These are phyloP conservation scores for Zeugodacus cucurbitae DNA, from an alignment of 1,140 invertebrate genomes.

Conservation along the genomic window DNA sequence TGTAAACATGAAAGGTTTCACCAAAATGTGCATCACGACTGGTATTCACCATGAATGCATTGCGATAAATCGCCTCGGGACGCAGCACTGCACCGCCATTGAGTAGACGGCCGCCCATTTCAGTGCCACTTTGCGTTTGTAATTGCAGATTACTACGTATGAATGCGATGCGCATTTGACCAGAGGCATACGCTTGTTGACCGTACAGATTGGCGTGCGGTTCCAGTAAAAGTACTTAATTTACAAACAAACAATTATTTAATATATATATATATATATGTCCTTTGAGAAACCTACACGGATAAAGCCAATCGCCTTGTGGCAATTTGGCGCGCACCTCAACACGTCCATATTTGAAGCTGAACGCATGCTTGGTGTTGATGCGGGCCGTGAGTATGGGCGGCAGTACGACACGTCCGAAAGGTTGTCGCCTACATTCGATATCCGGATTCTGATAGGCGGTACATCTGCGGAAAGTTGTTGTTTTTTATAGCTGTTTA, in stretches of 20 bases:
- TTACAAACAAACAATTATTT: not conserved
- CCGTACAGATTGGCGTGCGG: conserved; percentile 69
- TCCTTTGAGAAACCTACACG: conserved; percentile 65
- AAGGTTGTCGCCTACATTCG: conserved; percentile 69
- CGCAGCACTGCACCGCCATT: conserved; percentile 55
- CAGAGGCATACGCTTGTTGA: conserved; percentile 67
- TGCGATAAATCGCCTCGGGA: not conserved
- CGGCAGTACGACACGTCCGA: conserved; percentile 70
- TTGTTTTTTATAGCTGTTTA: not conserved
- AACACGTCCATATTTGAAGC: conserved; percentile 79
- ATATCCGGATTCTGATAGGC: conserved; percentile 61
- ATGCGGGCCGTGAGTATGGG: conserved; percentile 77
- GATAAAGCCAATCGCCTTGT: conserved; percentile 82
- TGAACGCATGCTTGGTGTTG: conserved; percentile 74
- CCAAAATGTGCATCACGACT: conserved; percentile 59
- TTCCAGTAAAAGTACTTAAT: conserved; percentile 50
- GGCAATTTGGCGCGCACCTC: conserved; percentile 82
- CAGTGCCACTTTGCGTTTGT: conserved; percentile 51
- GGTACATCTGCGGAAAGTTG: conserved; percentile 69
- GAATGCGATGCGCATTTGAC: conserved; percentile 67
- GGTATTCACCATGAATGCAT: conserved; percentile 44
- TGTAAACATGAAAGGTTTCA: conserved; percentile 71
- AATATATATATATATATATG: not conserved
- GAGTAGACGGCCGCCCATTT: conserved; percentile 44
- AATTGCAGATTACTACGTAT: conserved; percentile 65